These are phyloP conservation scores for Drosophila mulleri DNA, from an alignment of 2,888 invertebrate genomes.

Conservation along the genomic window DNA sequence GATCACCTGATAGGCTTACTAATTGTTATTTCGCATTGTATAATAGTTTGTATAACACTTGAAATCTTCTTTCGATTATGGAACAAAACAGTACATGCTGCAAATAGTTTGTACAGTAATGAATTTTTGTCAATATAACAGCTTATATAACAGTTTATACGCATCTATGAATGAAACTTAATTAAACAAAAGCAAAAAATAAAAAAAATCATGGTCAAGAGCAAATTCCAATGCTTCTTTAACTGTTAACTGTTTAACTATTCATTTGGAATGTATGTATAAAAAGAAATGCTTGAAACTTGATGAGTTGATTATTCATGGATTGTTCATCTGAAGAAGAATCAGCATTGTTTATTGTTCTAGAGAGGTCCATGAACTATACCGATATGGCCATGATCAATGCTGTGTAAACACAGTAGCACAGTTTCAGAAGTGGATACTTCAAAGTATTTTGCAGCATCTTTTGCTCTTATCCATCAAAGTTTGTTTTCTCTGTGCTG, in stretches of 20 bases:
- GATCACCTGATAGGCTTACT: neutral
- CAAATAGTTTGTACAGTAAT: neutral
- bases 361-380: conserved; percentile 37
- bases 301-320: conserved; percentile 18
- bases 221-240: conserved; percentile 5
- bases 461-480: conserved; percentile 11
- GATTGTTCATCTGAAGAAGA: conserved; percentile 30
- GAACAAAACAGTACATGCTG: neutral
- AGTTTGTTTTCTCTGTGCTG: neutral
- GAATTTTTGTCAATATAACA: conserved; percentile 11
- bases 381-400: conserved; percentile 2
- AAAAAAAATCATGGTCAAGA: neutral
- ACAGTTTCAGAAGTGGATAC: conserved; percentile 31
- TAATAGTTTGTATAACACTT: neutral
- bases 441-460: conserved; percentile 44
- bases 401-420: conserved; percentile 34
- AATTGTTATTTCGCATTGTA: neutral
- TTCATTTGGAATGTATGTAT: neutral
- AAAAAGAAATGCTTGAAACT: neutral
- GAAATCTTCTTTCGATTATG: neutral
- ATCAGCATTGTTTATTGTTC: conserved; percentile 32
- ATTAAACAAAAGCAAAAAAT: neutral
- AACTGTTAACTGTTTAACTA: neutral
- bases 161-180: neutral
- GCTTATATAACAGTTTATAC: conserved; percentile 3